Percentiles rank a stretch among this genome's conserved stretches.
Evolutionary conservation across 1,140 invertebrate species (phyloP).

Genomic region (Drosophila miranda): DNA sequence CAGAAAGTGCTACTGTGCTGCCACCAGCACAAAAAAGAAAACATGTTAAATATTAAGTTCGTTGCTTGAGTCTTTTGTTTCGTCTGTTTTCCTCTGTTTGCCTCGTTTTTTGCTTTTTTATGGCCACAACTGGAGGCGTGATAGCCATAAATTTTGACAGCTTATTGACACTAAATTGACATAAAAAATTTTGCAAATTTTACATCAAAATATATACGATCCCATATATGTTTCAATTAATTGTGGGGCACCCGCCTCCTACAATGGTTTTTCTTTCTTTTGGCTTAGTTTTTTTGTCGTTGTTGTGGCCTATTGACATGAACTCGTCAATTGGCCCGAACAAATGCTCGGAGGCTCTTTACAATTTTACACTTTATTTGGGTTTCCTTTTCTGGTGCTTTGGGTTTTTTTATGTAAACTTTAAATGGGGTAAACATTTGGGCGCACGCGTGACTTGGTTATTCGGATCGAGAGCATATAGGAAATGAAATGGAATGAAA

Average conservation of each 20-base stretch:
- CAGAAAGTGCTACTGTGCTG: conserved; percentile 47
- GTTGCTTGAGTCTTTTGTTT: conserved; percentile 43
- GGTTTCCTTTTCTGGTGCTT: conserved; percentile 2
- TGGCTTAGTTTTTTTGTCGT: too few relatives aligned
- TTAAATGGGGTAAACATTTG: conserved; percentile 41
- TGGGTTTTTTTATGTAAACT: conserved; percentile 28
- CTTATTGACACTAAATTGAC: conserved; percentile 72
- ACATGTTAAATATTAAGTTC: conserved; percentile 62
- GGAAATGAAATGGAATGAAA: conserved; percentile 16
- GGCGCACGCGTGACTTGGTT: conserved; percentile 41
- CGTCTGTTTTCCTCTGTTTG: conserved; percentile 1
- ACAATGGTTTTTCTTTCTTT: conserved; percentile 10
- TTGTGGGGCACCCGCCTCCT: conserved; percentile 10
- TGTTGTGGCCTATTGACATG: conserved; percentile 57
- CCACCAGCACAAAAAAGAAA: background rate
- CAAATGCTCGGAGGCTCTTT: conserved; percentile 39
- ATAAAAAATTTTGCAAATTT: conserved; percentile 13
- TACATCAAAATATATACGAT: conserved; percentile 2
- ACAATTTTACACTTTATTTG: conserved; percentile 34
- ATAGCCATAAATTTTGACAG: conserved; percentile 70
- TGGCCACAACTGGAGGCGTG: conserved; percentile 45
- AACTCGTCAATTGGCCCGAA: conserved; percentile 51
- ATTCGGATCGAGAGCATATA: conserved; percentile 9
- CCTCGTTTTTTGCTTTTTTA: conserved; percentile 1
- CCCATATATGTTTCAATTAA: conserved; percentile 18